Evolutionary conservation across 2,113 vertebrate species (phyloP).

Genomic region (Channa argus): DNA sequence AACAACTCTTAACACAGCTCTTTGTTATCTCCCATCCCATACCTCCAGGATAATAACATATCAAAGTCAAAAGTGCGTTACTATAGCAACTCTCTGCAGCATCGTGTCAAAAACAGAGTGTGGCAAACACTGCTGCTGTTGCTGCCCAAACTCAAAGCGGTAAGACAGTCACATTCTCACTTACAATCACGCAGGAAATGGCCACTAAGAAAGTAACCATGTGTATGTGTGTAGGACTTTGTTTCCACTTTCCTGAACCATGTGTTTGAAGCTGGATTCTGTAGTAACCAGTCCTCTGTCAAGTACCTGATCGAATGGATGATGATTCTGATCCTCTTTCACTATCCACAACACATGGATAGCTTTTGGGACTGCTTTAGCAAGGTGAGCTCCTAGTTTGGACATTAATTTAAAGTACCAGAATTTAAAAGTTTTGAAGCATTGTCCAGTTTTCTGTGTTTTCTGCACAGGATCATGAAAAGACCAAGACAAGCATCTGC

Average conservation of each 20-base stretch:
- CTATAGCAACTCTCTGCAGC: constrained; percentile 94
- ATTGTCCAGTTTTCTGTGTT: neutral
- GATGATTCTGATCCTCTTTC: constrained; percentile 89
- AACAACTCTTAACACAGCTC: constrained; percentile 4
- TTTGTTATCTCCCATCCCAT: neutral
- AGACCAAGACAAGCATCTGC: constrained; percentile 92
- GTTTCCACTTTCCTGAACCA: constrained; percentile 80
- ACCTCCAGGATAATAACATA: constrained; percentile 85
- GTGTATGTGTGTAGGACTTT: constrained; percentile 83
- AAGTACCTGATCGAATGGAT: constrained; percentile 96
- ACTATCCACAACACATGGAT: constrained; percentile 86
- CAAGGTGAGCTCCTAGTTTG: constrained; percentile 81
- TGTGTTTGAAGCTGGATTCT: constrained; percentile 89
- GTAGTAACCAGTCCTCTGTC: constrained; percentile 94
- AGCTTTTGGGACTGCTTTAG: constrained; percentile 92
- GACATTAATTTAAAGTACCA: neutral
- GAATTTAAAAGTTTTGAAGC: neutral
- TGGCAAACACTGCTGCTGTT: constrained; percentile 93
- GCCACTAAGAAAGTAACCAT: neutral
- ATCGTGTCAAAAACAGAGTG: constrained; percentile 90
- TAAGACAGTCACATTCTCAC: constrained; percentile 49
- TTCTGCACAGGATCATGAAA: constrained; percentile 88
- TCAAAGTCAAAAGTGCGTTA: constrained; percentile 88
- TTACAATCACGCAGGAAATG: neutral
- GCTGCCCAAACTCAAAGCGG: constrained; percentile 89